Base-by-base conservation (phyloP, 2,797 vertebrate genomes). In the Todus mexicanus region DNA sequence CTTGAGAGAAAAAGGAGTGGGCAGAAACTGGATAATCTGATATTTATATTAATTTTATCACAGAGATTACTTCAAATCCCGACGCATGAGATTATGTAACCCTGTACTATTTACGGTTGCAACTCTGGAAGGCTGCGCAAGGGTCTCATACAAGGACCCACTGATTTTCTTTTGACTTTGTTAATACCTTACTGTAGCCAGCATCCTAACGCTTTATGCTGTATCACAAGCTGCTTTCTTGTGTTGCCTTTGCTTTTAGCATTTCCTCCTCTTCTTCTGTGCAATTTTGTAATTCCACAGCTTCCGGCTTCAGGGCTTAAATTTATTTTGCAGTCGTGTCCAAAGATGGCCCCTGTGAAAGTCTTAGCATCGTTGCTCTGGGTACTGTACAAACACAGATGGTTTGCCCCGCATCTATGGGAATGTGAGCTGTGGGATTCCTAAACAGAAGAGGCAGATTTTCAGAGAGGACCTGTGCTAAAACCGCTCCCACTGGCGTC, bases 31-130 rank as follows among this genome's bases (percentile, higher is more conserved):
- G 35, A 79, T 90, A 76, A 89, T 79, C 64, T 94, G 60, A 77
- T 35, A 50, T 80, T 92, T 91, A 43, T 63, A 83, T 71, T 89
- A 80, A 93, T 92, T 87, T 84, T 77, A 47, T 85, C 53, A 53
- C 33, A 74, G 64, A 77, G 68, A 79, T 92, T 89, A 87, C 26
- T 87, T 91, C 70, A 87, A 95, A 77, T 80, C 61, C 69, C 61
- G 31, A 77, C 85, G 53, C 27, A 83, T 29, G 27, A 53, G 53
- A 40, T 89, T 87, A 61, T 65, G 74, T 73, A 89, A 76, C 19
- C 21, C 22, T 22, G n/a, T 65, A 45, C 16, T 60, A 61, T 77
- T 87, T 87, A 56, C 45, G 45, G 40, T 31, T 77, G 57, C 42
- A 83, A 22, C 35, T 83, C 75, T n/a, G 15, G 57, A 64, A 31